These are phyloP conservation scores for Tinamus major DNA, from an alignment of 2,797 vertebrate genomes.

Conservation along the genomic window DNA sequence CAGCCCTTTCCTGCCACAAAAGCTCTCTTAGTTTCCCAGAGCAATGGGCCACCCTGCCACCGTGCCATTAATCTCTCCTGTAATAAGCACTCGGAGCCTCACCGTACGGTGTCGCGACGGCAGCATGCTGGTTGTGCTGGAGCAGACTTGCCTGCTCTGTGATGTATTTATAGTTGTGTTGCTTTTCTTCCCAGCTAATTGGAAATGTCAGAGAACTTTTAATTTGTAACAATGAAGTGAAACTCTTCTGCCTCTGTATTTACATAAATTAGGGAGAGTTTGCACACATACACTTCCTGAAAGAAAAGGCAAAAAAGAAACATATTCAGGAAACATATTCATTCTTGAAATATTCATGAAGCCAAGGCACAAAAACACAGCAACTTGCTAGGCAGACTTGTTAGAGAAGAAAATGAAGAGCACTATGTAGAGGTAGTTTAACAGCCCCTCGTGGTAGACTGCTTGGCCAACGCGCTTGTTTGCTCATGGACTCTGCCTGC, in stretches of 20 bases:
- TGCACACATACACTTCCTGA: slow-evolving; percentile 47
- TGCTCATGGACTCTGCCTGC: not conserved
- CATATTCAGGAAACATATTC: not conserved
- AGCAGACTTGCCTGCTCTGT: not conserved
- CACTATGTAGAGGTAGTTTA: not conserved
- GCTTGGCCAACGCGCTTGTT: not conserved
- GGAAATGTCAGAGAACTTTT: slow-evolving; percentile 59
- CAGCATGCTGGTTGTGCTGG: not conserved
- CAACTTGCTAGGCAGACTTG: not conserved
- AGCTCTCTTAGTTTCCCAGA: not conserved
- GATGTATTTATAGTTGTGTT: not conserved
- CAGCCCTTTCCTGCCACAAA: not conserved
- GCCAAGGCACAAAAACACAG: not conserved
- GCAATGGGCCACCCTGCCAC: not conserved
- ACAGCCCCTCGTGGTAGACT: not conserved
- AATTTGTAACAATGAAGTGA: slow-evolving; percentile 52
- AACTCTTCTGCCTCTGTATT: not conserved
- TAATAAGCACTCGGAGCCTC: not conserved
- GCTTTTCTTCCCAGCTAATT: slow-evolving; percentile 48
- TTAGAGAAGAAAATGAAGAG: not conserved
- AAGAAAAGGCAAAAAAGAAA: slow-evolving; percentile 36
- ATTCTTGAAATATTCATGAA: slow-evolving; percentile 63
- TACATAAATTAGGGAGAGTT: slow-evolving; percentile 59
- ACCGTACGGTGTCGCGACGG: fast-evolving
- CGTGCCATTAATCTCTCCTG: not conserved